Conservation (phyloP, 2,888 invertebrate species). For the Acronicta psi region DNA sequence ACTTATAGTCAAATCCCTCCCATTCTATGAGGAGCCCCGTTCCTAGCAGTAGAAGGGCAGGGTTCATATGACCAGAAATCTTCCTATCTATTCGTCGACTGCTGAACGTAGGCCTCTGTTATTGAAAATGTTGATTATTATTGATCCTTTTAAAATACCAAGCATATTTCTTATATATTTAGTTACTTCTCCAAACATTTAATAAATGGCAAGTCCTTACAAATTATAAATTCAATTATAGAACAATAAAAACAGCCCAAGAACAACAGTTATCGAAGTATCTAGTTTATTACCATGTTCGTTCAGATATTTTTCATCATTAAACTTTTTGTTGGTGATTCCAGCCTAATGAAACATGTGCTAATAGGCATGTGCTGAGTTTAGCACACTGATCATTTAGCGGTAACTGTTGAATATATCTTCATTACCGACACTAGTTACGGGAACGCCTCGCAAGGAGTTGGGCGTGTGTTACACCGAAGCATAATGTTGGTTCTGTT, state of each 20-base stretch:
- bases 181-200: too few species aligned
- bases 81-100: too few species aligned
- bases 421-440: constrained; percentile 55
- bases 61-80: too few species aligned
- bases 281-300: constrained; percentile 28
- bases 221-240: constrained; percentile 1
- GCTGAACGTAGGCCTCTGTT: too few species aligned
- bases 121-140: too few species aligned
- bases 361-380: constrained; percentile 47
- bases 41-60: too few species aligned
- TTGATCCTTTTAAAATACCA: too few species aligned
- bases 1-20: too few species aligned
- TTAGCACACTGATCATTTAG: constrained; percentile 51
- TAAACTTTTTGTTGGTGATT: constrained; percentile 34
- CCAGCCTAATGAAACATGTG: constrained; percentile 40
- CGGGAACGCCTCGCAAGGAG: constrained; percentile 44
- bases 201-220: too few species aligned
- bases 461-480: constrained; percentile 65
- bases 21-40: too few species aligned
- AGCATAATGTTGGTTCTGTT: constrained; percentile 30
- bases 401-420: constrained; percentile 54
- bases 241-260: constrained; percentile 21
- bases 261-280: constrained; percentile 17
- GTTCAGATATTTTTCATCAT: constrained; percentile 45
- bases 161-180: not conserved